A percentile compares a stretch with the other conserved stretches of the same genome.
Conservation (phyloP, 2,113 vertebrate genomes). For the Mastomys natalensis region DNA sequence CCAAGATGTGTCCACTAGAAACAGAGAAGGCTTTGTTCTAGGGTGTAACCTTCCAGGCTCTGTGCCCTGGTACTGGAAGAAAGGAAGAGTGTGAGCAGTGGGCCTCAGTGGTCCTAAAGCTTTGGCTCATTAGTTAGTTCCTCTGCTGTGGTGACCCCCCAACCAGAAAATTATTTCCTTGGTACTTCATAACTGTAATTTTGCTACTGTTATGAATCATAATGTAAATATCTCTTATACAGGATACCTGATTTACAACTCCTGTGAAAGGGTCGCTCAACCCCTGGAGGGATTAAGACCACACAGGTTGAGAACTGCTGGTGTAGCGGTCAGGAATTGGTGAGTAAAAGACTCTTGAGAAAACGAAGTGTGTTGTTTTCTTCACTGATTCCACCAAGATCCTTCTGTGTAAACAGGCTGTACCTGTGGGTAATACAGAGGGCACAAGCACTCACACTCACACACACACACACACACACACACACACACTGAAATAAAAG, state of each 20-base stretch:
- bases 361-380: background rate
- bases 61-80: background rate
- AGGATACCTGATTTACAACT: background rate
- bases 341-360: background rate
- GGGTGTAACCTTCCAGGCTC: background rate
- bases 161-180: background rate
- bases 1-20: background rate
- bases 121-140: too few relatives aligned
- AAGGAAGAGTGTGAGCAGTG: background rate
- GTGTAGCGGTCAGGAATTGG: background rate
- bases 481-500: background rate
- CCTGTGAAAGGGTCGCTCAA: background rate
- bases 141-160: background rate
- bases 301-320: background rate
- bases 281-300: fast-evolving
- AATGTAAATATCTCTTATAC: background rate
- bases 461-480: background rate
- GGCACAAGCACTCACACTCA: background rate
- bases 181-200: background rate
- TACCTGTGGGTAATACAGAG: background rate
- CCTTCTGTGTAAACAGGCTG: background rate
- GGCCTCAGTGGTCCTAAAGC: background rate
- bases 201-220: background rate
- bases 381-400: background rate
- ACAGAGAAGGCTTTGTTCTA: background rate